phyloP scores from a whole-genome alignment of 2,113 vertebrate genomes.

The Grammomys surdaster region DNA sequence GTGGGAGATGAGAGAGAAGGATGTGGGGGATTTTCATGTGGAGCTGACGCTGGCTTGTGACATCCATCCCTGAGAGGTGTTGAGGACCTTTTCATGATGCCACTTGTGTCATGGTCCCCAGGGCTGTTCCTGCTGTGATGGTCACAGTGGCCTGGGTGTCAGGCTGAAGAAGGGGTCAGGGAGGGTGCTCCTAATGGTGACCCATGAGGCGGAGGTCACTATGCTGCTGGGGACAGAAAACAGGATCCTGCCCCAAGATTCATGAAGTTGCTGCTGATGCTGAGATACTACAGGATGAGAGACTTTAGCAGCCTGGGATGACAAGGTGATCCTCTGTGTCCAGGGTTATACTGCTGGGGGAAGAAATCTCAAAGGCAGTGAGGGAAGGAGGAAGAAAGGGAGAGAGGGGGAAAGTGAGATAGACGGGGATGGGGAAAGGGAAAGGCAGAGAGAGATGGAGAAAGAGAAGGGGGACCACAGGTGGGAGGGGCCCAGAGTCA shows the following conservation, averaged over 20 bases:
- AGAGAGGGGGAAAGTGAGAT: no score
- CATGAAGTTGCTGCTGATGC: not conserved
- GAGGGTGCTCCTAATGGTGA: not conserved
- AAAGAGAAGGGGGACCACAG: not conserved
- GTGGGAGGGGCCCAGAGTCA: not conserved
- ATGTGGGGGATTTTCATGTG: accelerated
- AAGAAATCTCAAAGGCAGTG: not conserved
- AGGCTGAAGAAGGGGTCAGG: not conserved
- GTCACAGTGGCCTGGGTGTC: not conserved
- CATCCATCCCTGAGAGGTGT: not conserved
- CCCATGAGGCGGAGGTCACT: not conserved
- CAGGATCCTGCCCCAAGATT: not conserved
- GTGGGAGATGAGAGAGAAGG: not conserved
- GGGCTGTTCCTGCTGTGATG: not conserved
- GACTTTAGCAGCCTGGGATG: not conserved
- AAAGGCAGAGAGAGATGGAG: not conserved
- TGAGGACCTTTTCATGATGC: not conserved
- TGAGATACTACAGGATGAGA: not conserved
- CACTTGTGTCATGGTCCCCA: not conserved
- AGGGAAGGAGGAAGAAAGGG: not conserved
- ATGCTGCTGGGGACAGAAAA: not conserved
- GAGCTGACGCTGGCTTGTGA: not conserved
- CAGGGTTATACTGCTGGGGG: not conserved
- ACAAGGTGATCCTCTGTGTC: not conserved
- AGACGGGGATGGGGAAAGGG: not conserved